Evolutionary conservation across 2,888 invertebrate species (phyloP).

Genomic region (Oxystoma pomonae): DNA sequence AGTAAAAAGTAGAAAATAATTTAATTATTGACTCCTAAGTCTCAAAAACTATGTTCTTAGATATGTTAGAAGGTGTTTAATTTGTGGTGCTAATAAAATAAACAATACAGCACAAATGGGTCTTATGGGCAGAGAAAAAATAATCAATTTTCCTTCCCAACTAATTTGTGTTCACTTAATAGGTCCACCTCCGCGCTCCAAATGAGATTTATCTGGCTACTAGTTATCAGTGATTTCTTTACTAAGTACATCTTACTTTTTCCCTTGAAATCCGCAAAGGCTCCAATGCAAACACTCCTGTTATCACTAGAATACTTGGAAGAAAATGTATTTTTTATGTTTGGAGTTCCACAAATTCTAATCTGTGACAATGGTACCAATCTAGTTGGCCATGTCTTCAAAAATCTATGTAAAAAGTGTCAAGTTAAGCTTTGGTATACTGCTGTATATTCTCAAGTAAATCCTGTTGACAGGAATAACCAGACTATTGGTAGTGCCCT

Average conservation of each 20-base stretch:
- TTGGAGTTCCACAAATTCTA: conserved; percentile 28
- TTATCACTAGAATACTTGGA: conserved; percentile 7
- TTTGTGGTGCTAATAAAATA: neutral
- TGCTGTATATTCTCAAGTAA: conserved; percentile 7
- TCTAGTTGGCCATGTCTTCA: conserved; percentile 18
- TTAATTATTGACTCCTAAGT: too few relatives aligned
- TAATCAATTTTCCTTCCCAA: conserved; percentile 6
- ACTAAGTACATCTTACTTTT: conserved; percentile 27
- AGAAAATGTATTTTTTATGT: conserved; percentile 25
- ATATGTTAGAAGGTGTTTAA: conserved; percentile 4
- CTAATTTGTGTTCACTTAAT: conserved; percentile 10
- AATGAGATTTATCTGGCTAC: conserved; percentile 13
- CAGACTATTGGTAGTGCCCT: conserved; percentile 9
- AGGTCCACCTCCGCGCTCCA: conserved; percentile 9
- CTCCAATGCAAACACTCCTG: neutral
- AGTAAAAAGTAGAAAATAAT: too few relatives aligned
- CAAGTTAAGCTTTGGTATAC: neutral
- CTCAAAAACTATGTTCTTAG: conserved; percentile 7
- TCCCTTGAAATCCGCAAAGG: conserved; percentile 27
- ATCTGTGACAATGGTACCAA: conserved; percentile 34
- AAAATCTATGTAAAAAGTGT: neutral
- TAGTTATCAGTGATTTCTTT: conserved; percentile 26
- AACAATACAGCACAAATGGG: neutral
- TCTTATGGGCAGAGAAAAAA: conserved; percentile 6
- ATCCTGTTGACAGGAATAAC: conserved; percentile 12